Conservation (phyloP, 2,113 vertebrate species). For the Nettapus auritus region DNA sequence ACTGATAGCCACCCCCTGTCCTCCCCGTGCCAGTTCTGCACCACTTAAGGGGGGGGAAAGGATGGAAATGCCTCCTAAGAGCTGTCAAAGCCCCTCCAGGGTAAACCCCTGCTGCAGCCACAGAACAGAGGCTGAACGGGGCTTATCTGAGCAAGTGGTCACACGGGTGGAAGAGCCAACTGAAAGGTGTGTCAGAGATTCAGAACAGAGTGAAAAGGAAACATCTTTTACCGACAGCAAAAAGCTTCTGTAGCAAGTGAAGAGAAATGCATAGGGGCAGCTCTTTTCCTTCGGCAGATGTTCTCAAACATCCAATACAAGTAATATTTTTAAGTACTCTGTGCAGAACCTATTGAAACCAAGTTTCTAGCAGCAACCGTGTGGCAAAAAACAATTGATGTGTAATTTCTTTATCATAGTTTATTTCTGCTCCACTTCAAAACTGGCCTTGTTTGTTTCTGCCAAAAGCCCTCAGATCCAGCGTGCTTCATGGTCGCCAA, state of each 20-base stretch:
- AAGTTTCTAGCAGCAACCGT: background rate
- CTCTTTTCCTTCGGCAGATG: background rate
- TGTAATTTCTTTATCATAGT: background rate
- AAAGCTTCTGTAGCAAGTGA: background rate
- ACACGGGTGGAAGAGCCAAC: background rate
- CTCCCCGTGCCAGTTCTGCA: background rate
- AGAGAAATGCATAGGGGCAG: background rate
- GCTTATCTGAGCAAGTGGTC: background rate
- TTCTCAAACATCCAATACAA: conserved; percentile 18
- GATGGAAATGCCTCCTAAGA: background rate
- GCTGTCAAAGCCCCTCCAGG: background rate
- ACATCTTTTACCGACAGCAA: background rate
- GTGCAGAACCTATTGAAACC: background rate
- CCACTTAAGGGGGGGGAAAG: background rate
- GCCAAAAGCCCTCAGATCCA: background rate
- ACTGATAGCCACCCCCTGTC: background rate
- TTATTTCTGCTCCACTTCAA: background rate
- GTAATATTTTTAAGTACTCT: background rate
- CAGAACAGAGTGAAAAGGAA: background rate
- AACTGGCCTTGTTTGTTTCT: background rate
- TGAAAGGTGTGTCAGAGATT: background rate
- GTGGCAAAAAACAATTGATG: background rate
- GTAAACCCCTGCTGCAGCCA: background rate
- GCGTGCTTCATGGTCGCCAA: background rate
- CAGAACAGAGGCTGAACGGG: background rate